Base-by-base conservation (phyloP, 2,113 vertebrate genomes). In the Dinomys branickii region DNA sequence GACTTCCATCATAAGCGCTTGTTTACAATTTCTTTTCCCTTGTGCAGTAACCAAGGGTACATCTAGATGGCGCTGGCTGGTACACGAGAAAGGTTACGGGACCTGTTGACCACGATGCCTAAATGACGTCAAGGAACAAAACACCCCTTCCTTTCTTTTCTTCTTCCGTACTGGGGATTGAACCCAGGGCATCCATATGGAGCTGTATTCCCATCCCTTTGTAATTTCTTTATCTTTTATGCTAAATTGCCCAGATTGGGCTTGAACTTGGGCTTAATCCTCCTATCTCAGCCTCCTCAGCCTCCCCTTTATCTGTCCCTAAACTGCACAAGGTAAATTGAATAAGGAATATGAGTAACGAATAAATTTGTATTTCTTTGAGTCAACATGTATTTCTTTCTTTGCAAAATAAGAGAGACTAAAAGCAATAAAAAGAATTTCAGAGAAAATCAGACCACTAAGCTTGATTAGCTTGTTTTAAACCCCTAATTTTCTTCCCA, bases 391-490 rank as follows among this genome's bases (percentile, higher is more conserved):
- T n/a, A 3, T 38, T 44, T 63, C 26, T 26, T 3, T 26, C 30
- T 84, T 73, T 44, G 14, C 52, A 8, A 38, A 69, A 38, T n/a
- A 69, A n/a, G 8, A 44, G 14, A 83, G 38, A 58, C 3, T 13
- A 73, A 94, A 94, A 67, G 4, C 30, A 88, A 89, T 56, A 44
- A 50, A 52, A 93, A 65, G 26, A 71, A 77, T 58, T 81, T 85
- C 30, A 20, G 30, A 71, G 90, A 83, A 86, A 95, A 84, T n/a
- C 4, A 73, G 33, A 92, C 58, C 54, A 65, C 35, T 56, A 41
- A 91, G 59, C 16, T 73, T 90, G 35, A 92, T 78, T 96, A 84
- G 90, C 54, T 83, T 83, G 22, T 73, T 89, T n/a, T 10, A 90
- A 80, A 35, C 3, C 38, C 16, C 7, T 44, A 88, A 54, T 85